Conservation (phyloP, 2,888 invertebrate genomes). For the Sinopyrophorus schimmeli region DNA sequence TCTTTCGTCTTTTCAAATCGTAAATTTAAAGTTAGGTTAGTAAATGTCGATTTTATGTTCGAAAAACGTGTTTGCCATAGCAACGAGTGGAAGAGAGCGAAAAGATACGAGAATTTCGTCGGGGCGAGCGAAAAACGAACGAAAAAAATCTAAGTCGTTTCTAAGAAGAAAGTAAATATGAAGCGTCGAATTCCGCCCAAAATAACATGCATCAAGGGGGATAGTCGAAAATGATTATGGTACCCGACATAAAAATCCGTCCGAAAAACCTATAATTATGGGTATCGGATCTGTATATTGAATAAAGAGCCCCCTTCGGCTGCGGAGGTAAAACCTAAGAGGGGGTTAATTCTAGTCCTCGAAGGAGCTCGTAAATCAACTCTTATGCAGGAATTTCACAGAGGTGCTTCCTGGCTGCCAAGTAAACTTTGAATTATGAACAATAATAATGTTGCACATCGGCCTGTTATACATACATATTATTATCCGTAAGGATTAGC, state of each 20-base stretch:
- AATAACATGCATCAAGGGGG: conserved; percentile 23
- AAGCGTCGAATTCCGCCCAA: conserved; percentile 24
- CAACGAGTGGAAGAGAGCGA: no score
- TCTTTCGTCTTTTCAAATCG: no score
- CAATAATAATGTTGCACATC: conserved; percentile 24
- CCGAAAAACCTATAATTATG: conserved; percentile 34
- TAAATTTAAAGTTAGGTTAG: no score
- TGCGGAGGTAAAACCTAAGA: conserved; percentile 16
- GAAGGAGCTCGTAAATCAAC: conserved; percentile 36
- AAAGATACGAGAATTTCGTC: no score
- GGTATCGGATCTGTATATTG: conserved; percentile 38
- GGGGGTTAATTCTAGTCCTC: conserved; percentile 39
- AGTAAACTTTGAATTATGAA: conserved; percentile 33
- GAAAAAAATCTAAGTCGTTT: conserved; percentile 8
- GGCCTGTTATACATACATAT: conserved; percentile 14
- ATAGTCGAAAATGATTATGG: conserved; percentile 19
- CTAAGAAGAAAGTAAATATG: conserved; percentile 22
- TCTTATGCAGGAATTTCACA: conserved; percentile 33
- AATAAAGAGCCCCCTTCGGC: conserved; percentile 33
- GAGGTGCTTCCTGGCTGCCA: conserved; percentile 34
- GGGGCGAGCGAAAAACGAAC: no score
- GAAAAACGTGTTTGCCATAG: no score
- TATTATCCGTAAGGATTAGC: neutral
- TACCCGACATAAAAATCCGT: conserved; percentile 24
- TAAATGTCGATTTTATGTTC: no score